Percentiles rank a stretch among this genome's conserved stretches.
phyloP scores from a whole-genome alignment of 2,113 vertebrate species.

The Macroglossus sobrinus region DNA sequence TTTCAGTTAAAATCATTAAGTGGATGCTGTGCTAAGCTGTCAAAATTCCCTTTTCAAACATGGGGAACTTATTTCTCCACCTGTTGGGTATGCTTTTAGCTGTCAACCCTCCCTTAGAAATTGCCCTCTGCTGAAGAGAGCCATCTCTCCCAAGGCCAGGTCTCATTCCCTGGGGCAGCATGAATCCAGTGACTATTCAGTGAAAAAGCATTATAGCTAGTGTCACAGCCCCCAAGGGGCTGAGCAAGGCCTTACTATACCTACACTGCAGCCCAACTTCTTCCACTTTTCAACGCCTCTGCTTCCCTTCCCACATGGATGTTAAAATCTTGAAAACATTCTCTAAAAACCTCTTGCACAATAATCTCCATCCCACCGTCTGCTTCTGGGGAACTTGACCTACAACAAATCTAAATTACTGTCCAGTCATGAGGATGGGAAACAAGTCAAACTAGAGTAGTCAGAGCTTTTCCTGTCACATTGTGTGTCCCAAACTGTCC shows the following conservation, averaged over 20 bases:
- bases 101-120: background rate
- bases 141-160: background rate
- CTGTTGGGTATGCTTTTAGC: background rate
- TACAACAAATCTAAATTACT: background rate
- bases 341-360: background rate
- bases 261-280: background rate
- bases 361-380: background rate
- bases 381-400: background rate
- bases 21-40: background rate
- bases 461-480: background rate
- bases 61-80: background rate
- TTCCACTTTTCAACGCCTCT: background rate
- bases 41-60: background rate
- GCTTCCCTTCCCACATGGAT: background rate
- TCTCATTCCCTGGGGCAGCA: too few relatives aligned
- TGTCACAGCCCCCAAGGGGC: background rate
- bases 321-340: background rate
- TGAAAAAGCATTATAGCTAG: background rate
- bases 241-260: background rate
- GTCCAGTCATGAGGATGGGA: background rate
- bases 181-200: background rate
- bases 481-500: background rate
- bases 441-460: background rate
- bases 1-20: background rate
- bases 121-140: background rate